Conservation (phyloP, 2,888 invertebrate species). For the Drosophila eohydei region DNA sequence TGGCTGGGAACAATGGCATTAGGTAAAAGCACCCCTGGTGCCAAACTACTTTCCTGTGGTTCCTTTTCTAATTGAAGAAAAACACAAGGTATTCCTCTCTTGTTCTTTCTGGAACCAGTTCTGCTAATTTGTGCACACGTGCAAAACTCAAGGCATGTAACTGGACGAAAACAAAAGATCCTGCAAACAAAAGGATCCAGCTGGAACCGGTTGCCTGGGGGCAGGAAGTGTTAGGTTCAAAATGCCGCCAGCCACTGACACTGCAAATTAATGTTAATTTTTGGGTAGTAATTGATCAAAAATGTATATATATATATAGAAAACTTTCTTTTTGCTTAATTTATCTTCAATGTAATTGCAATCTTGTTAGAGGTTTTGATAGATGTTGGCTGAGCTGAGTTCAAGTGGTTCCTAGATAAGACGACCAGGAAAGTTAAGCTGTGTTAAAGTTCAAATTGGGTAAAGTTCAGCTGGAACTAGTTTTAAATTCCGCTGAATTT, state of each 20-base stretch:
- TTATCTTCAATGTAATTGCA: constrained; percentile 72
- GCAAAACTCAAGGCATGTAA: constrained; percentile 59
- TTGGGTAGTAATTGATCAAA: constrained; percentile 72
- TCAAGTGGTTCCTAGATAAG: constrained; percentile 37
- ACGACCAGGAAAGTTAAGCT: constrained; percentile 8
- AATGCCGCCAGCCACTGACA: constrained; percentile 62
- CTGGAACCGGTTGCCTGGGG: constrained; percentile 50
- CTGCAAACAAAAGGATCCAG: constrained; percentile 52
- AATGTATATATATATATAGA: neutral
- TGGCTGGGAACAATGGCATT: constrained; percentile 64
- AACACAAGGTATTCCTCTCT: constrained; percentile 41
- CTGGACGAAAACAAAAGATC: constrained; percentile 41
- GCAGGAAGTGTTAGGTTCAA: constrained; percentile 51
- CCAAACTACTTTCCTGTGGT: constrained; percentile 48
- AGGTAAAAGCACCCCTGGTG: constrained; percentile 55
- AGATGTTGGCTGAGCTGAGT: constrained; percentile 28
- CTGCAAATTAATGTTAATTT: constrained; percentile 80
- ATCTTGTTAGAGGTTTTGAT: constrained; percentile 57
- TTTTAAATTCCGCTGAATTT: neutral
- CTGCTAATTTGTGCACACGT: constrained; percentile 78
- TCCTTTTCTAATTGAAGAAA: constrained; percentile 47
- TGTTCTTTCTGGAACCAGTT: constrained; percentile 62
- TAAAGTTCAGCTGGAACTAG: constrained; percentile 6
- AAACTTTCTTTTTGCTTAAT: constrained; percentile 45
- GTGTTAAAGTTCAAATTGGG: constrained; percentile 30